phyloP scores from a whole-genome alignment of 2,113 vertebrate species.

The Odontophorus gujanensis region DNA sequence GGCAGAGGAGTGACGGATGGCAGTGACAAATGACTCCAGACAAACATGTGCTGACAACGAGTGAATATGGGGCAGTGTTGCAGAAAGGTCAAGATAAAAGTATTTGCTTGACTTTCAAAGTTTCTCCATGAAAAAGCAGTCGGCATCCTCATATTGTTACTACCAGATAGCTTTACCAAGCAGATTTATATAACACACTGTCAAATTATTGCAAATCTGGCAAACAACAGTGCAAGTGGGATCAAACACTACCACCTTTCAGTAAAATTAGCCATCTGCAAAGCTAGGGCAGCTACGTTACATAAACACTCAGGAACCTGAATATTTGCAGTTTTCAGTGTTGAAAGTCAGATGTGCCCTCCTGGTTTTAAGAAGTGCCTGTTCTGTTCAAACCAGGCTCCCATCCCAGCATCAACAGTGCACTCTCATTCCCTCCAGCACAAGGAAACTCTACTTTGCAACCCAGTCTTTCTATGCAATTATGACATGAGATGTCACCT shows the following conservation, averaged over 20 bases:
- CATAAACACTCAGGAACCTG: neutral
- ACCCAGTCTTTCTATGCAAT: neutral
- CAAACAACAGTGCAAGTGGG: rapidly evolving
- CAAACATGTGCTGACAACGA: conserved; percentile 92
- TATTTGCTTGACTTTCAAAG: conserved; percentile 92
- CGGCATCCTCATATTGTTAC: neutral
- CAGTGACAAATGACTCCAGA: conserved; percentile 92
- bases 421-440: rapidly evolving
- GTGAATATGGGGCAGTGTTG: conserved; percentile 91
- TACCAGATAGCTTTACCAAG: neutral
- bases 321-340: neutral
- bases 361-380: neutral
- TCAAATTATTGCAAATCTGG: neutral
- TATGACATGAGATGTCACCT: neutral
- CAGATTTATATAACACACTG: neutral
- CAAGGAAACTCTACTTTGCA: neutral
- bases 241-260: neutral
- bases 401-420: rapidly evolving
- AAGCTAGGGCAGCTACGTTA: neutral
- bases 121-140: conserved; percentile 71
- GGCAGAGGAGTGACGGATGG: conserved; percentile 92
- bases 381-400: neutral
- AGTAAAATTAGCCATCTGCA: neutral
- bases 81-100: conserved; percentile 94
- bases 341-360: neutral